phyloP scores from a whole-genome alignment of 2,797 vertebrate genomes.

The Malacoctenus gilli region DNA sequence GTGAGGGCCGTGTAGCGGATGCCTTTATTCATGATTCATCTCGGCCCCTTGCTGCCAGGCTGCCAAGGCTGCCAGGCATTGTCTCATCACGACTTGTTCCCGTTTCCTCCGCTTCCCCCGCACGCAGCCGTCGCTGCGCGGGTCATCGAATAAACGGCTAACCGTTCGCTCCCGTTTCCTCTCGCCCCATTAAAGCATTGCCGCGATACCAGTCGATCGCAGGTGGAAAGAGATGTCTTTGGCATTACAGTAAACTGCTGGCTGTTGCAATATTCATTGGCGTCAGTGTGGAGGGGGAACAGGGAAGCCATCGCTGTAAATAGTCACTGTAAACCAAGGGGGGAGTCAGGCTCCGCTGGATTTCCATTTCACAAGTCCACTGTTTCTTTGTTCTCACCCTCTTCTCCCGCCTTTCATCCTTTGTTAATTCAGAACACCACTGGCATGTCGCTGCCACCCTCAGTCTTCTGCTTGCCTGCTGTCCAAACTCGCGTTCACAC shows the following conservation, averaged over 20 bases:
- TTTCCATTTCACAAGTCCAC: slow-evolving; percentile 62
- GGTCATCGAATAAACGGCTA: slow-evolving; percentile 23
- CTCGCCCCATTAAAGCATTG: slow-evolving; percentile 16
- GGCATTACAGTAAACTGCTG: slow-evolving; percentile 66
- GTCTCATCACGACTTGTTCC: slow-evolving; percentile 10
- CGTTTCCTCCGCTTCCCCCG: neutral
- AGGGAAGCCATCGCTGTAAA: slow-evolving; percentile 59
- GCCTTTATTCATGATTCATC: no score
- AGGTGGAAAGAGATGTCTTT: slow-evolving; percentile 49
- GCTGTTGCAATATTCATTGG: slow-evolving; percentile 71
- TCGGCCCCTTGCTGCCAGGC: slow-evolving; percentile 34
- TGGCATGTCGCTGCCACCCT: slow-evolving; percentile 12
- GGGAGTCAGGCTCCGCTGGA: slow-evolving; percentile 51
- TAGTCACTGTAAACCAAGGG: slow-evolving; percentile 56
- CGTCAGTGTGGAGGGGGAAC: slow-evolving; percentile 41
- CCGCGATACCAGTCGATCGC: slow-evolving; percentile 31
- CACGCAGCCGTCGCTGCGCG: slow-evolving; percentile 8
- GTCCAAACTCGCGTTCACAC: slow-evolving; percentile 25
- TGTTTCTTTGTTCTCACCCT: slow-evolving; percentile 9
- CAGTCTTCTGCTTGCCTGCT: neutral
- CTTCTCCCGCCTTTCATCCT: neutral
- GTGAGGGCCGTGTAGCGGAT: slow-evolving; percentile 3
- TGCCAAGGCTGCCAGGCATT: slow-evolving; percentile 13
- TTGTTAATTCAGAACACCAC: slow-evolving; percentile 38
- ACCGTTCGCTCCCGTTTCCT: slow-evolving; percentile 16